phyloP scores from a whole-genome alignment of 2,113 vertebrate species.

The Ancistrus triradiatus region DNA sequence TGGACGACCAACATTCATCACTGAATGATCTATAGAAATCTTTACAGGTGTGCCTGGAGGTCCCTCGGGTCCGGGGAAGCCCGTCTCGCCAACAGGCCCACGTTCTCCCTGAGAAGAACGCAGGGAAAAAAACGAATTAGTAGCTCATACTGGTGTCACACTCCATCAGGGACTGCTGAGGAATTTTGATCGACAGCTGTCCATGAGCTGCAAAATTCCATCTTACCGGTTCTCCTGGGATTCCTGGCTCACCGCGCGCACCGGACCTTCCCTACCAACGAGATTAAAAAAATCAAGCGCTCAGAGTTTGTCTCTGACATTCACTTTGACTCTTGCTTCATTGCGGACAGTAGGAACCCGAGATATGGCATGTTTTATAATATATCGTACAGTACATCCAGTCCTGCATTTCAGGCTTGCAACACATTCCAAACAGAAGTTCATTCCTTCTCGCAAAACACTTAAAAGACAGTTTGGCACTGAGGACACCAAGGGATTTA shows the following conservation, averaged over 20 bases:
- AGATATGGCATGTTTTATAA: too few relatives aligned
- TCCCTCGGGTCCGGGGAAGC: constrained; percentile 93
- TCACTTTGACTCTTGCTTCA: too few relatives aligned
- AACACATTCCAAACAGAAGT: too few relatives aligned
- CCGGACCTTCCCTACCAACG: constrained; percentile 83
- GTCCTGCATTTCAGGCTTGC: too few relatives aligned
- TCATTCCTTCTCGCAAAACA: too few relatives aligned
- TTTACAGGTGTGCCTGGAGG: constrained; percentile 85
- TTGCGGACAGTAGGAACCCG: too few relatives aligned
- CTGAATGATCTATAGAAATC: constrained; percentile 24
- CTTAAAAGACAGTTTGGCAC: too few relatives aligned
- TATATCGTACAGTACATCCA: too few relatives aligned
- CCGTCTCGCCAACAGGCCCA: constrained; percentile 89
- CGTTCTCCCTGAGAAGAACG: constrained; percentile 79
- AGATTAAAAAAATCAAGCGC: constrained; percentile 27
- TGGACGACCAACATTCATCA: too few relatives aligned
- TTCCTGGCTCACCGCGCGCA: constrained; percentile 76
- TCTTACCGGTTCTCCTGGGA: constrained; percentile 92
- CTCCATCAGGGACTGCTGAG: neutral
- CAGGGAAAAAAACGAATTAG: constrained; percentile 48
- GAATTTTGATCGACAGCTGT: constrained; percentile 24
- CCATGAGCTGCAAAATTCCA: constrained; percentile 37
- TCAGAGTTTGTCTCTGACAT: too few relatives aligned
- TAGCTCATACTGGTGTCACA: constrained; percentile 51
- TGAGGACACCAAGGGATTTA: too few relatives aligned